These are phyloP conservation scores for Pteromalus puparum DNA, from an alignment of 1,140 invertebrate genomes.

Conservation along the genomic window DNA sequence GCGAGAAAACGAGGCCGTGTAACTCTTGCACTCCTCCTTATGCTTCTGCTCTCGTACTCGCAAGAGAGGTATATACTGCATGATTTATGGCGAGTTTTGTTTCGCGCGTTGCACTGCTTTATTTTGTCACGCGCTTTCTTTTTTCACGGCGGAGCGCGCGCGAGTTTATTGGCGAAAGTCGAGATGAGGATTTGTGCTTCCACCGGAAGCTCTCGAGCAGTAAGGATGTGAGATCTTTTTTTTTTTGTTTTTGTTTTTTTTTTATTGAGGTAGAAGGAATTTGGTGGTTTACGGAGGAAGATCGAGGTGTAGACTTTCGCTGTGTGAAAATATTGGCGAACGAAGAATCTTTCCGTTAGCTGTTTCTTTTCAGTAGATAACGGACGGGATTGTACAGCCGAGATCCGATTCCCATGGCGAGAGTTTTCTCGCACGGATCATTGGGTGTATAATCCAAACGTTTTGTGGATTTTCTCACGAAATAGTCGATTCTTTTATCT, in stretches of 20 bases:
- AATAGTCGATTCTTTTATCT: neutral
- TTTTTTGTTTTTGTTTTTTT: too few relatives aligned
- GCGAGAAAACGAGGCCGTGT: conserved; percentile 43
- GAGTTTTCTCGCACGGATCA: neutral
- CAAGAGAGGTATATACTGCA: neutral
- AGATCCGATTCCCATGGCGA: conserved; percentile 8
- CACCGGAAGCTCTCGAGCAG: too few relatives aligned
- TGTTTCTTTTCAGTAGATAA: neutral
- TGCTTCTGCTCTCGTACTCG: neutral
- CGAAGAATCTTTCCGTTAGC: too few relatives aligned
- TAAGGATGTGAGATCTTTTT: too few relatives aligned
- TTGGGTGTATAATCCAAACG: neutral
- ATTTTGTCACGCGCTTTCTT: neutral
- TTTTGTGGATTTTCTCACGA: conserved; percentile 27
- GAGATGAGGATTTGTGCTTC: too few relatives aligned
- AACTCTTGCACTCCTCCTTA: conserved; percentile 42
- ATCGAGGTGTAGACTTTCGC: too few relatives aligned
- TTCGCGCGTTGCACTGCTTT: neutral
- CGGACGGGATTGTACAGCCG: neutral
- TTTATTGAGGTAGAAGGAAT: too few relatives aligned
- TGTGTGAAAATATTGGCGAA: too few relatives aligned
- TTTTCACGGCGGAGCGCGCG: neutral
- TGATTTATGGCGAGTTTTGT: conserved; percentile 23
- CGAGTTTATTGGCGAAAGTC: conserved; percentile 14
- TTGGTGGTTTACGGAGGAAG: too few relatives aligned